A percentile compares a stretch with the other conserved stretches of the same genome.
These are phyloP conservation scores for Macroteleia sp. DNA, from an alignment of 2,888 invertebrate genomes.

Conservation along the genomic window DNA sequence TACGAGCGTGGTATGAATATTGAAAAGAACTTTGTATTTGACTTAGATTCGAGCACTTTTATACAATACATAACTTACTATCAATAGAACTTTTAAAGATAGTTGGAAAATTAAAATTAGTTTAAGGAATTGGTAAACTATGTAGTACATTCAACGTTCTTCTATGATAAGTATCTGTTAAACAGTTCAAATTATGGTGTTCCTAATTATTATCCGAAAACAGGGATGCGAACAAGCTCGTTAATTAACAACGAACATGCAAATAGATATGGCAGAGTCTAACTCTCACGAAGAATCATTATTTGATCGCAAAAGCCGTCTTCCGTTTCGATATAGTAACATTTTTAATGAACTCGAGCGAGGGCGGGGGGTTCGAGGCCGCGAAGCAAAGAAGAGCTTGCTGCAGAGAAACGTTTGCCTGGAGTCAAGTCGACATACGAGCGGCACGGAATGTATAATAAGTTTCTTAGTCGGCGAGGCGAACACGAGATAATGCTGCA, in stretches of 20 bases:
- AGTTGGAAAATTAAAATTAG: too few species aligned
- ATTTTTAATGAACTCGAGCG: slow-evolving; percentile 35
- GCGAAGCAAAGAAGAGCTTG: slow-evolving; percentile 56
- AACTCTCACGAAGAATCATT: slow-evolving; percentile 67
- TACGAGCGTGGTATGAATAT: too few species aligned
- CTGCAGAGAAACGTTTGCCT: slow-evolving; percentile 53
- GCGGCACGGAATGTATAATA: slow-evolving; percentile 75
- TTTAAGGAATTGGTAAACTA: too few species aligned
- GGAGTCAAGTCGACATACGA: slow-evolving; percentile 49
- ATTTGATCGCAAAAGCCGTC: slow-evolving; percentile 62
- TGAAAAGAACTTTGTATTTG: too few species aligned
- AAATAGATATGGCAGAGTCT: slow-evolving; percentile 39
- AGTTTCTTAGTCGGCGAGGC: slow-evolving; percentile 75
- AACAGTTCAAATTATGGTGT: background rate
- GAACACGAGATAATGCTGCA: slow-evolving; percentile 68
- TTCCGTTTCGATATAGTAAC: slow-evolving; percentile 58
- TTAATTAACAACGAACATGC: slow-evolving; percentile 72
- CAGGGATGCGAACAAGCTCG: slow-evolving; percentile 24
- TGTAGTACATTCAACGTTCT: background rate
- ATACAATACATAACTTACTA: too few species aligned
- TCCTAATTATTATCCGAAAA: slow-evolving; percentile 36
- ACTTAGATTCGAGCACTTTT: too few species aligned
- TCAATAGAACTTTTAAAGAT: too few species aligned
- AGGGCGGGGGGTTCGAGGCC: slow-evolving; percentile 26
- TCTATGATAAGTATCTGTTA: background rate